Percentiles rank a stretch among this genome's conserved stretches.
Evolutionary conservation across 2,888 invertebrate genomes (phyloP).

Genomic region (Nezara viridula): DNA sequence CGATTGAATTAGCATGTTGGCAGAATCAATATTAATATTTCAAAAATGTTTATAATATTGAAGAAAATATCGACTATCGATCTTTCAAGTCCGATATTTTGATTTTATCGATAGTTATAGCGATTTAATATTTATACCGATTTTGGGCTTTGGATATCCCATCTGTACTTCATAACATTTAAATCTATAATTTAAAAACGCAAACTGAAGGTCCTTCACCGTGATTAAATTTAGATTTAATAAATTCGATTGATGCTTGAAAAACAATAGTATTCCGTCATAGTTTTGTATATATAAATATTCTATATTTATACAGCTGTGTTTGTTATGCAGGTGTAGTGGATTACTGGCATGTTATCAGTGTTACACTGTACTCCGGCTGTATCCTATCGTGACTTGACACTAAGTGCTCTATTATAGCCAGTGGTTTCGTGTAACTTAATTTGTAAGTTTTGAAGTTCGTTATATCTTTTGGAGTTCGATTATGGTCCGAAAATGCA

Average conservation of each 20-base stretch:
- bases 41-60: too few species aligned
- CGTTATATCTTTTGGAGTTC: neutral
- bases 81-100: too few species aligned
- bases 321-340: neutral
- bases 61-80: too few species aligned
- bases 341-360: neutral
- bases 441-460: neutral
- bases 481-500: neutral
- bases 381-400: neutral
- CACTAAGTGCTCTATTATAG: neutral
- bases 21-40: too few species aligned
- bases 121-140: too few species aligned
- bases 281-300: neutral
- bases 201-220: neutral
- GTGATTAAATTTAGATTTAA: too few species aligned
- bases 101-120: too few species aligned
- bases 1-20: too few species aligned
- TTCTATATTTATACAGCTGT: neutral
- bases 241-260: neutral
- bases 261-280: neutral
- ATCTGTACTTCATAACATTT: neutral
- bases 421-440: neutral
- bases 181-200: neutral
- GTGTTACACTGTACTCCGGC: neutral
- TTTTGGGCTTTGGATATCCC: too few species aligned